Percentiles rank a stretch among this genome's conserved stretches.
Conservation (phyloP, 2,113 vertebrate genomes). For the Pyrgilauda ruficollis region DNA sequence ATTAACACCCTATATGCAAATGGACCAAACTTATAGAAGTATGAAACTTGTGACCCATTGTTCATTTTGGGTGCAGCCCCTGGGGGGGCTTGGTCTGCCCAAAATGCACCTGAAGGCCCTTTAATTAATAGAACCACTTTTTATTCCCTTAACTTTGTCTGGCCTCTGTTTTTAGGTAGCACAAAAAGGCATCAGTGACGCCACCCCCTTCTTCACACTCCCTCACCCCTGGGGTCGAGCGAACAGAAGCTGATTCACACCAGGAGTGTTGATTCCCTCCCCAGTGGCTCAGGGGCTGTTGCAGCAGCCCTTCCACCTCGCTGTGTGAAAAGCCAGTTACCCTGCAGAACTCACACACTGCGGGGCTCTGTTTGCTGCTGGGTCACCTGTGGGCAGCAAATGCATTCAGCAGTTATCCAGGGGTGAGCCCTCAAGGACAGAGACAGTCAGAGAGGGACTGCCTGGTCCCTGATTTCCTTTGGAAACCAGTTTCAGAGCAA, state of each 20-base stretch:
- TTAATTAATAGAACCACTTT: fast-evolving
- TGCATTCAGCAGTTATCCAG: not conserved
- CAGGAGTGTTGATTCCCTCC: not conserved
- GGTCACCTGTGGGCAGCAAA: not conserved
- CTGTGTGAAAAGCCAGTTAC: not conserved
- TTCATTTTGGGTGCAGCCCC: not conserved
- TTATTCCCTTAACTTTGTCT: not conserved
- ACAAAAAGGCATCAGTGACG: not conserved
- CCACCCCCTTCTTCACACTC: not conserved
- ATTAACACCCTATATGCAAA: not conserved
- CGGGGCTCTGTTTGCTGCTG: not conserved
- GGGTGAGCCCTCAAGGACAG: not conserved
- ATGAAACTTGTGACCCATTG: fast-evolving
- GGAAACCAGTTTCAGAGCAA: not conserved
- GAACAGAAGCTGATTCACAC: not conserved
- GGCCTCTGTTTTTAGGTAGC: not conserved
- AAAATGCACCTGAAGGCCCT: not conserved
- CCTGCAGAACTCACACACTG: not conserved
- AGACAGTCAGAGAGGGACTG: not conserved
- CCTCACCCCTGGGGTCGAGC: not conserved
- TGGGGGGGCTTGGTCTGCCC: not conserved
- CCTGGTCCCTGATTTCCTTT: not conserved
- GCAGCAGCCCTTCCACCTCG: not conserved
- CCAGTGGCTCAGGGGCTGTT: not conserved
- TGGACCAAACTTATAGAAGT: not conserved